Evolutionary conservation across 2,797 vertebrate species (phyloP).

Genomic region (Macrochelys suwanniensis): DNA sequence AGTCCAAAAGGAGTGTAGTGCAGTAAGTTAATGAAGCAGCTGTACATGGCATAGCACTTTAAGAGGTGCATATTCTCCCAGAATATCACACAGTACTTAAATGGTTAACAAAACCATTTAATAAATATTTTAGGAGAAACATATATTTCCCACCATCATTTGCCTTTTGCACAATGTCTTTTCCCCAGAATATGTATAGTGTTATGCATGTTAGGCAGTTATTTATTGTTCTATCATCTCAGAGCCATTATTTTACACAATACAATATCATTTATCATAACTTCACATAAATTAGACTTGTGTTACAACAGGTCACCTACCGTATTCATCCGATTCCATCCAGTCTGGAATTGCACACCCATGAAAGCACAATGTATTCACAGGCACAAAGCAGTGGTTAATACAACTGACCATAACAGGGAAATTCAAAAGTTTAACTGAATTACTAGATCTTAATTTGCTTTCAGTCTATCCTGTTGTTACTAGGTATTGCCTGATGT

Average conservation of each 20-base stretch:
- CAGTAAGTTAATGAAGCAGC: background rate
- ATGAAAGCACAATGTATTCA: accelerated
- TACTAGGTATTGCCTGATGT: background rate
- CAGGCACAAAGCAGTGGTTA: background rate
- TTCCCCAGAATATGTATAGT: background rate
- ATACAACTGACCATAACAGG: background rate
- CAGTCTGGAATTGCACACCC: background rate
- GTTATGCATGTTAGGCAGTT: background rate
- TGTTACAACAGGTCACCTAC: background rate
- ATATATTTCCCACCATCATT: background rate
- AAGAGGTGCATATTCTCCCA: background rate
- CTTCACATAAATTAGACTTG: background rate
- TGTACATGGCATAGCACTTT: background rate
- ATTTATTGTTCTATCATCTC: background rate
- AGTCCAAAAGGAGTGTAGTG: background rate
- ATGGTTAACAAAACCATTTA: background rate
- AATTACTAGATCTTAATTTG: background rate
- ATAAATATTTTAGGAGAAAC: background rate
- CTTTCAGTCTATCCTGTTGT: background rate
- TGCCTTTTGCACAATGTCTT: accelerated
- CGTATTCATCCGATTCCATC: background rate
- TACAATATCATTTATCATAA: background rate
- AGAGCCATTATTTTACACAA: background rate
- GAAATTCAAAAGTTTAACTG: background rate
- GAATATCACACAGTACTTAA: accelerated